Evolutionary conservation across 2,797 vertebrate species (phyloP).

Genomic region (Phataginus tricuspis): DNA sequence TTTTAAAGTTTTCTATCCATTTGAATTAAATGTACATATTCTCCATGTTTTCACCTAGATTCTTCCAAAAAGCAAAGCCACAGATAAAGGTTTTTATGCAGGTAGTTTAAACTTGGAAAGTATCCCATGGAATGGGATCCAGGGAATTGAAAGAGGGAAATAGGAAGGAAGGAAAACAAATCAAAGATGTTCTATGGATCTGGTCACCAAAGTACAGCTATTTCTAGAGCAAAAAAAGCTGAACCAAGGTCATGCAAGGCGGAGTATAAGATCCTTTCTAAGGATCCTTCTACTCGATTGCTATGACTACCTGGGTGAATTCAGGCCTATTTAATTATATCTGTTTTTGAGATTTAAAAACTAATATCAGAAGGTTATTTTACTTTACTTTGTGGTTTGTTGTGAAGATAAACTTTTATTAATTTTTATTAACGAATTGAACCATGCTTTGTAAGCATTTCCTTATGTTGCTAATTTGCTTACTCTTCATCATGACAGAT

Average conservation of each 20-base stretch:
- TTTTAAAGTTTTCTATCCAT: neutral
- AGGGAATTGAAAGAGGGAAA: neutral
- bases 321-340: slow-evolving; percentile 40
- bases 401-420: slow-evolving; percentile 26
- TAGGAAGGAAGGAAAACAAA: neutral
- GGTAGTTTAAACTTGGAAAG: neutral
- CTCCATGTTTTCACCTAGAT: neutral
- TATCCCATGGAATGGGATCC: neutral
- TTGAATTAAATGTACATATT: neutral
- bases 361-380: slow-evolving; percentile 23
- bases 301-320: neutral
- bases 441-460: slow-evolving; percentile 27
- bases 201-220: neutral
- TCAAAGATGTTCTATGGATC: neutral
- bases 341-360: slow-evolving; percentile 41
- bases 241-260: neutral
- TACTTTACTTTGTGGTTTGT: neutral
- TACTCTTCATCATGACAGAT: slow-evolving; percentile 38
- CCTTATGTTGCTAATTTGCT: slow-evolving; percentile 41
- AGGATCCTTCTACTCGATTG: neutral
- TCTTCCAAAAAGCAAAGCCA: neutral
- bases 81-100: neutral
- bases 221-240: neutral
- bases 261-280: neutral
- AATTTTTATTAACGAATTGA: slow-evolving; percentile 43